These are phyloP conservation scores for Nothura maculosa DNA, from an alignment of 2,797 vertebrate species.

Conservation along the genomic window DNA sequence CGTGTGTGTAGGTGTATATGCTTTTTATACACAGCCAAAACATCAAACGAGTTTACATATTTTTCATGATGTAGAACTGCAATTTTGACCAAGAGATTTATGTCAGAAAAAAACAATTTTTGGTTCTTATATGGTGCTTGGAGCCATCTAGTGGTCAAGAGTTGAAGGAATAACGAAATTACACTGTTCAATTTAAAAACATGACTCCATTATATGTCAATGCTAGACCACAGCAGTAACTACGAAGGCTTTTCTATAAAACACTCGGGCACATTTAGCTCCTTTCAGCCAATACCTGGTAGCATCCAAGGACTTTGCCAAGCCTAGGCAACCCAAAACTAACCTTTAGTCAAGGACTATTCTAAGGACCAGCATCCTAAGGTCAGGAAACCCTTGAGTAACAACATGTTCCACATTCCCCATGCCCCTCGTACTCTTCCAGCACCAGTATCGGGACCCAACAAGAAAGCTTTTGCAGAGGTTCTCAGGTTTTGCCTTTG, in stretches of 20 bases:
- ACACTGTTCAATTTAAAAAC: not conserved
- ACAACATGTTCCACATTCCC: rapidly evolving
- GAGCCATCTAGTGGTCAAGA: slow-evolving; percentile 64
- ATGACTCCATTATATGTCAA: not conserved
- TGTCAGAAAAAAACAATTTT: not conserved
- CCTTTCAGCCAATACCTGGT: not conserved
- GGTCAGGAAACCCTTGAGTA: not conserved
- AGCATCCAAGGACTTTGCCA: not conserved
- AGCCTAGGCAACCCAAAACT: not conserved
- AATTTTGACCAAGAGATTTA: not conserved
- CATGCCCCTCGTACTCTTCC: not conserved
- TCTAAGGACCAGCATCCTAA: not conserved
- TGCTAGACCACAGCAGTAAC: not conserved
- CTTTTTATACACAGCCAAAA: not conserved
- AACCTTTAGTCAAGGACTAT: not conserved
- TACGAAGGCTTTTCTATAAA: not conserved
- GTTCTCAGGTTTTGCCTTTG: not conserved
- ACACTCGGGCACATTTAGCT: not conserved
- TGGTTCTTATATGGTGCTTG: not conserved
- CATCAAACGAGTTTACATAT: not conserved
- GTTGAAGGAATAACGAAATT: not conserved
- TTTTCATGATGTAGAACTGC: not conserved
- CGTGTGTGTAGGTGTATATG: too few species aligned
- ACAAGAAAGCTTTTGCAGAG: rapidly evolving
- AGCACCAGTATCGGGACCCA: not conserved